Percentiles rank a stretch among this genome's conserved stretches.
These are phyloP conservation scores for Diachasmimorpha longicaudata DNA, from an alignment of 1,140 invertebrate species.

Conservation along the genomic window DNA sequence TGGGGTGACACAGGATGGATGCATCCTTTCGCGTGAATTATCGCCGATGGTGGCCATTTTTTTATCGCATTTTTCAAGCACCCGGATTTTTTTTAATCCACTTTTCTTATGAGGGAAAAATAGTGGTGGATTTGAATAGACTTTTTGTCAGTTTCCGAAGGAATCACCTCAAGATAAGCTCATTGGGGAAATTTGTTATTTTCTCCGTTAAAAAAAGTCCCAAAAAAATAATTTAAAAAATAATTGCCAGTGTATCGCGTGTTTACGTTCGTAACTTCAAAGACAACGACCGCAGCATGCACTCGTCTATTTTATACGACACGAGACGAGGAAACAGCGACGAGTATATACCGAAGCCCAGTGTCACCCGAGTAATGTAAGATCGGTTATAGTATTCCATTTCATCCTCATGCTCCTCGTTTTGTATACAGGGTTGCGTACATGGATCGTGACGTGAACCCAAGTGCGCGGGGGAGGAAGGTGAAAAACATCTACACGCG, in stretches of 20 bases:
- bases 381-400: not conserved
- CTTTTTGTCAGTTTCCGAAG: too few species aligned
- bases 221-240: not conserved
- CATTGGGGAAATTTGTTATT: too few species aligned
- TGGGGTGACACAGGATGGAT: conserved; percentile 45
- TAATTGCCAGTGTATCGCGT: conserved; percentile 43
- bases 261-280: conserved; percentile 59
- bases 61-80: not conserved
- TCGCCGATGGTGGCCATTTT: conserved; percentile 34
- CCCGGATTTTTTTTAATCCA: conserved; percentile 18
- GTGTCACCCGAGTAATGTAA: conserved; percentile 8
- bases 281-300: conserved; percentile 26
- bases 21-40: conserved; percentile 60
- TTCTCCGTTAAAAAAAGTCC: too few species aligned
- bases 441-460: not conserved
- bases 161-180: too few species aligned
- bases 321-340: not conserved
- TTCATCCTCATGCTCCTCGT: not conserved
- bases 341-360: not conserved
- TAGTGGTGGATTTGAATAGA: not conserved
- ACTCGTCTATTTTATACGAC: conserved; percentile 19
- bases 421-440: not conserved
- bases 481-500: conserved; percentile 12
- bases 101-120: not conserved
- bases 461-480: not conserved